Evolutionary conservation across 64 coral and sea anemone genomes (phyloP).

Genomic region (Montipora capricornis): DNA sequence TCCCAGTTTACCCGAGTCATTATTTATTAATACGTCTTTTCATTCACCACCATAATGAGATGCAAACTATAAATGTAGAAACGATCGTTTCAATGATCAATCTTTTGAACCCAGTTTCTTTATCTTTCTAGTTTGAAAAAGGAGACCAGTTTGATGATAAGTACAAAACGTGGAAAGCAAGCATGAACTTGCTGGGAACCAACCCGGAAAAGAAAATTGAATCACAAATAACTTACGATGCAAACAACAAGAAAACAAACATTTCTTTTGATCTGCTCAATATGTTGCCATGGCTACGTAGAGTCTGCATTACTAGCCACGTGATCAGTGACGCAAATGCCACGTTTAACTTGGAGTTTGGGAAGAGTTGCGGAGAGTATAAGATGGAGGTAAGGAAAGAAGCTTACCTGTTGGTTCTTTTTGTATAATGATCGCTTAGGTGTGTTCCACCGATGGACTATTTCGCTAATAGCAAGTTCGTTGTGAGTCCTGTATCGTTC

Average conservation of each 20-base stretch:
- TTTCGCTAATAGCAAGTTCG: too few relatives aligned
- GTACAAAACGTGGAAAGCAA: slow-evolving; percentile 21
- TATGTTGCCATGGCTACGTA: slow-evolving; percentile 21
- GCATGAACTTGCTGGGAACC: slow-evolving; percentile 12
- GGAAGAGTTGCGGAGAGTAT: slow-evolving; percentile 1
- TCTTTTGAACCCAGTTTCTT: not conserved
- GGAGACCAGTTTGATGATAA: not conserved
- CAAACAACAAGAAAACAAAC: not conserved
- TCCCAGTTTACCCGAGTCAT: too few relatives aligned
- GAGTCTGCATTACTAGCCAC: slow-evolving; percentile 11
- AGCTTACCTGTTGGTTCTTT: not conserved
- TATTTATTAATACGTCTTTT: too few relatives aligned
- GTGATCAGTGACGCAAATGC: not conserved
- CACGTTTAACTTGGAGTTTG: not conserved
- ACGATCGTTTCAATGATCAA: too few relatives aligned
- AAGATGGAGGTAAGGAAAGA: not conserved
- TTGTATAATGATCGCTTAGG: too few relatives aligned
- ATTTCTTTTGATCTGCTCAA: slow-evolving; percentile 4
- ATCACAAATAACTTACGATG: not conserved
- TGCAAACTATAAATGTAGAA: too few relatives aligned
- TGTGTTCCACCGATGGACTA: too few relatives aligned
- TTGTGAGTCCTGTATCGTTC: too few relatives aligned
- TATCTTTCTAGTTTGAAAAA: slow-evolving; percentile 6
- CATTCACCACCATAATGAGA: too few relatives aligned
- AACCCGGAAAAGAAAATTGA: slow-evolving; percentile 38